Evolutionary conservation across 1,140 invertebrate genomes (phyloP).

Genomic region (Trichonephila clavipes): DNA sequence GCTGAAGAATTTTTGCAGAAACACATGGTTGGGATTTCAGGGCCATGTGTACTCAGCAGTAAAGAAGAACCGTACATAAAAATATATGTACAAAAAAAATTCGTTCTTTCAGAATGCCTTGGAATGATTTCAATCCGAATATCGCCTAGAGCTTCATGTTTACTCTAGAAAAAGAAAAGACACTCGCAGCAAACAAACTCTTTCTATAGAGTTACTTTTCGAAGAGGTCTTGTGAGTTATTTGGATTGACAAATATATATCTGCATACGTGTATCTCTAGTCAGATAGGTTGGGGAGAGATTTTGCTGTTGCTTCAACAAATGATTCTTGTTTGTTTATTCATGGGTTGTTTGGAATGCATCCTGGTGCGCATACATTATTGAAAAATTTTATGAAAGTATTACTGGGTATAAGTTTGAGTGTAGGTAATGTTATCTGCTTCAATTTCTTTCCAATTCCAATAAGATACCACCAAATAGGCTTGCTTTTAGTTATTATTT

Average conservation of each 20-base stretch:
- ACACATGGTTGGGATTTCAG: not conserved
- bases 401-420: too few species aligned
- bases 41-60: not conserved
- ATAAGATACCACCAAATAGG: too few species aligned
- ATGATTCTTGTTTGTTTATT: not conserved
- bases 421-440: too few species aligned
- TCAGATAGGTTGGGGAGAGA: not conserved
- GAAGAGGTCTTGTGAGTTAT: not conserved
- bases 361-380: too few species aligned
- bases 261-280: not conserved
- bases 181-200: not conserved
- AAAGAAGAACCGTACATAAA: not conserved
- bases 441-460: too few species aligned
- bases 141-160: not conserved
- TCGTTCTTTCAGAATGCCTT: not conserved
- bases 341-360: not conserved
- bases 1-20: not conserved
- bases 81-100: not conserved
- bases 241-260: not conserved
- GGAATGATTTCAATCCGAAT: conserved; percentile 1
- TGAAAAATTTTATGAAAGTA: too few species aligned
- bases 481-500: too few species aligned
- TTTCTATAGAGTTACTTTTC: not conserved
- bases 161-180: not conserved
- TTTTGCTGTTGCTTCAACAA: not conserved